Percentiles rank a stretch among this genome's conserved stretches.
Evolutionary conservation across 2,113 vertebrate species (phyloP).

Genomic region (Macrotis lagotis): DNA sequence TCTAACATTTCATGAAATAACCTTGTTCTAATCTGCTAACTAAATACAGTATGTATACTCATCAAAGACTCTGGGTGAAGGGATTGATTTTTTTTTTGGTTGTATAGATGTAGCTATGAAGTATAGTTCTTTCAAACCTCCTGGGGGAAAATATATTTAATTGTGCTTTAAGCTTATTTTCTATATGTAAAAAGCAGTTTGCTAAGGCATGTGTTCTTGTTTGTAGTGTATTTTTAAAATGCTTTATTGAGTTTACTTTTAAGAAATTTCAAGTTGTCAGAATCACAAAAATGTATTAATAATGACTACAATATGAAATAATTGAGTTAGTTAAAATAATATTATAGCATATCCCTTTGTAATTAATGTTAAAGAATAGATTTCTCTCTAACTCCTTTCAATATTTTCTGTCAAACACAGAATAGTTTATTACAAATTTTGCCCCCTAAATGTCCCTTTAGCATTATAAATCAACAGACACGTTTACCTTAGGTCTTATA

Average conservation of each 20-base stretch:
- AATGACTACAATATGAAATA: background rate
- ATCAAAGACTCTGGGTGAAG: background rate
- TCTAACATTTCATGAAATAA: background rate
- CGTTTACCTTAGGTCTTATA: background rate
- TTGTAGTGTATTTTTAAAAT: constrained; percentile 13
- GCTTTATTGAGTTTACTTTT: background rate
- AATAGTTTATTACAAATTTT: background rate
- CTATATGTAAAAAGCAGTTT: background rate
- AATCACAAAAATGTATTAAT: background rate
- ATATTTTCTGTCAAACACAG: background rate
- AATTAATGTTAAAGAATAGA: background rate
- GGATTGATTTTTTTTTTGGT: background rate
- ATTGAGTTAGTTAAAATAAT: constrained; percentile 8
- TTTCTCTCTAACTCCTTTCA: background rate
- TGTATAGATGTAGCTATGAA: background rate
- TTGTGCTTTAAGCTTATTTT: constrained; percentile 15
- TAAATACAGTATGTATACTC: background rate
- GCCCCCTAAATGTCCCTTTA: background rate
- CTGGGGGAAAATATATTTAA: background rate
- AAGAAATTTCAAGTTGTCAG: background rate
- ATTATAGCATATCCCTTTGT: background rate
- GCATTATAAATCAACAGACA: background rate
- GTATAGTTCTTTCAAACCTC: background rate
- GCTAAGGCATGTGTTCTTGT: background rate
- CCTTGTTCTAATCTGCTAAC: background rate